A percentile compares a stretch with the other conserved stretches of the same genome.
Conservation (phyloP, 1,140 invertebrate species). For the Caenorhabditis brenneri region DNA sequence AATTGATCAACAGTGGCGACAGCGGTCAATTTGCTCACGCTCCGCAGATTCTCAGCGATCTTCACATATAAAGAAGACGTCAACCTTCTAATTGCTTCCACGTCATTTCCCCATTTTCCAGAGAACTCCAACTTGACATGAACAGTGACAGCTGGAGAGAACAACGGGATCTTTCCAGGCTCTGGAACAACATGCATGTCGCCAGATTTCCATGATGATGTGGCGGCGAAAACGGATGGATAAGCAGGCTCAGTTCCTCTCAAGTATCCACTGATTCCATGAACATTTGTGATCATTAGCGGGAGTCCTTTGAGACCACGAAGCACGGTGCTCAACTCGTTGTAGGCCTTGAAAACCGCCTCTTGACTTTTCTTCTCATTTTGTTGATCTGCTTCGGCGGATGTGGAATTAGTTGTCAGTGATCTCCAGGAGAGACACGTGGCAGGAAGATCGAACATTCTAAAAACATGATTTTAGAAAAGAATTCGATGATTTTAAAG, state of each 20-base stretch:
- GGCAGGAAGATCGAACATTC: constrained; percentile 18
- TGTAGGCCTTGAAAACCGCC: constrained; percentile 31
- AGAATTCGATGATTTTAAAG: neutral
- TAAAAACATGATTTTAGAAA: neutral
- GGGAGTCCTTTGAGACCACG: constrained; percentile 42
- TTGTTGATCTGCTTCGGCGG: neutral
- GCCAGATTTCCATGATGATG: neutral
- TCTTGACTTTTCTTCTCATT: constrained; percentile 1
- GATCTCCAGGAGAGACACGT: constrained; percentile 40
- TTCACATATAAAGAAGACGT: constrained; percentile 31
- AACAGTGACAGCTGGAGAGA: constrained; percentile 24
- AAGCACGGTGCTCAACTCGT: neutral
- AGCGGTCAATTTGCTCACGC: neutral
- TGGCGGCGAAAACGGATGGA: constrained; percentile 21
- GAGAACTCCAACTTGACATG: constrained; percentile 51
- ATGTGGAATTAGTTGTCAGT: neutral
- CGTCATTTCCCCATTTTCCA: constrained; percentile 51
- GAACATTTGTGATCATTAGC: constrained; percentile 46
- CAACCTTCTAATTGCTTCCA: constrained; percentile 38
- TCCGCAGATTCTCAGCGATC: constrained; percentile 29
- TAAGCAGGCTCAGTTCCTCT: constrained; percentile 43
- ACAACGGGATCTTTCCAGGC: neutral
- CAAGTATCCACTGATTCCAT: constrained; percentile 40
- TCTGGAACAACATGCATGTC: neutral
- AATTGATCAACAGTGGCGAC: constrained; percentile 39